phyloP scores from a whole-genome alignment of 2,888 invertebrate genomes.

The Argynnis bischoffii region DNA sequence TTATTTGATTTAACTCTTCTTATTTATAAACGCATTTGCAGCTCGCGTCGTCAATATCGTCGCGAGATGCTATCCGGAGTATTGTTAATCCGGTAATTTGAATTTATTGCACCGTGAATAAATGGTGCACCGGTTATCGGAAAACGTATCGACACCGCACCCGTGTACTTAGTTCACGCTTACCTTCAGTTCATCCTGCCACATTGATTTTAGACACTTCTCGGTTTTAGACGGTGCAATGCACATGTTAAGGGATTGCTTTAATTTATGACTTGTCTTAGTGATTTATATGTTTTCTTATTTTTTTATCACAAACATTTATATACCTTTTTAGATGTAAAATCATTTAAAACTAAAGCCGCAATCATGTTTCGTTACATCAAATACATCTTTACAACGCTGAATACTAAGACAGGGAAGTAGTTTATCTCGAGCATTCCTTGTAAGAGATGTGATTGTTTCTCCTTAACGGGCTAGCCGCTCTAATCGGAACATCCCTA shows the following conservation, averaged over 20 bases:
- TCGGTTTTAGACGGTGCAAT: constrained; percentile 35
- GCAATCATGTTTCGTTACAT: constrained; percentile 14
- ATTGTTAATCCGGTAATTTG: constrained; percentile 83
- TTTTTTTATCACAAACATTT: not conserved
- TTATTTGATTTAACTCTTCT: constrained; percentile 20
- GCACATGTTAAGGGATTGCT: constrained; percentile 19
- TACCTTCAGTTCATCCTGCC: constrained; percentile 44
- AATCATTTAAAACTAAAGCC: constrained; percentile 1
- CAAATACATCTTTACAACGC: constrained; percentile 27
- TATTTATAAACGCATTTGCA: constrained; percentile 28
- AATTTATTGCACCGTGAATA: constrained; percentile 82
- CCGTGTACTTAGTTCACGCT: constrained; percentile 51
- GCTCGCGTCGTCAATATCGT: constrained; percentile 41
- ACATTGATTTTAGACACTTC: constrained; percentile 12
- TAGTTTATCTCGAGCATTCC: constrained; percentile 65
- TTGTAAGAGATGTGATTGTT: constrained; percentile 78
- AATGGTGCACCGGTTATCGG: constrained; percentile 75
- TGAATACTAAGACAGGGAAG: constrained; percentile 41
- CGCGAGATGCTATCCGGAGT: constrained; percentile 75
- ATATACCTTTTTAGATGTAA: not conserved
- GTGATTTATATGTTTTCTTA: not conserved
- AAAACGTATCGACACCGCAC: constrained; percentile 67
- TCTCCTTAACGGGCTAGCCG: constrained; percentile 72
- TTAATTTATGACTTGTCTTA: not conserved
- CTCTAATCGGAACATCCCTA: constrained; percentile 76